phyloP scores from a whole-genome alignment of 2,888 invertebrate genomes.

The Chrysolina haemoptera region DNA sequence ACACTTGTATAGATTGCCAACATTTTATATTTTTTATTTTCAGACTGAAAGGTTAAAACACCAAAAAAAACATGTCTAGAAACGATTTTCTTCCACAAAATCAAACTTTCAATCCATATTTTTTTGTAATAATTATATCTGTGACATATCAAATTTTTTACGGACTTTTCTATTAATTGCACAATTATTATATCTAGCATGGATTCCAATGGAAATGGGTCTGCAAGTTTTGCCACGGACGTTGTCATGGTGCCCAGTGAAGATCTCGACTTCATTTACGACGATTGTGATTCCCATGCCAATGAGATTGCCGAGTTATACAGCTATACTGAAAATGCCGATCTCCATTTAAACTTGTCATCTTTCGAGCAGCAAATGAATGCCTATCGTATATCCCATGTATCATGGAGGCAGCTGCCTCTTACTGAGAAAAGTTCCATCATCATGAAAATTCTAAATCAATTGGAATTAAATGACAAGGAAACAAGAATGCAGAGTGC shows the following conservation, averaged over 20 bases:
- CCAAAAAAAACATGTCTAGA: too few relatives aligned
- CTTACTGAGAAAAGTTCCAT: slow-evolving; percentile 81
- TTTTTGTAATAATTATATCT: too few relatives aligned
- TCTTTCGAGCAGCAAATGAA: slow-evolving; percentile 95
- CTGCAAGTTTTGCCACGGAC: not conserved
- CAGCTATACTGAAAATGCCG: slow-evolving; percentile 97
- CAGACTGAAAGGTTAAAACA: too few relatives aligned
- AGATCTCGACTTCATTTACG: slow-evolving; percentile 92
- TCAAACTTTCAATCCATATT: too few relatives aligned
- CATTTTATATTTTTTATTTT: too few relatives aligned
- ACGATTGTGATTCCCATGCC: slow-evolving; percentile 89
- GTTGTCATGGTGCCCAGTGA: slow-evolving; percentile 68
- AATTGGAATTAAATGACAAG: slow-evolving; percentile 90
- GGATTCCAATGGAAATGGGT: slow-evolving; percentile 17
- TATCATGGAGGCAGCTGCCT: slow-evolving; percentile 87
- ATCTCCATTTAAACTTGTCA: slow-evolving; percentile 90
- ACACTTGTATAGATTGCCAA: too few relatives aligned
- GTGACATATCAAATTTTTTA: too few relatives aligned
- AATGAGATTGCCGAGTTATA: slow-evolving; percentile 98
- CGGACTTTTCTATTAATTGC: too few relatives aligned
- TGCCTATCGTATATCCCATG: slow-evolving; percentile 83
- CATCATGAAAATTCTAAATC: slow-evolving; percentile 90
- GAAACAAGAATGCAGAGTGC: slow-evolving; percentile 90
- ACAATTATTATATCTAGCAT: slow-evolving; percentile 5
- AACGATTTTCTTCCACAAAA: too few relatives aligned